A percentile compares a stretch with the other conserved stretches of the same genome.
phyloP scores from a whole-genome alignment of 2,113 vertebrate genomes.

The Pelvicachromis taeniatus region DNA sequence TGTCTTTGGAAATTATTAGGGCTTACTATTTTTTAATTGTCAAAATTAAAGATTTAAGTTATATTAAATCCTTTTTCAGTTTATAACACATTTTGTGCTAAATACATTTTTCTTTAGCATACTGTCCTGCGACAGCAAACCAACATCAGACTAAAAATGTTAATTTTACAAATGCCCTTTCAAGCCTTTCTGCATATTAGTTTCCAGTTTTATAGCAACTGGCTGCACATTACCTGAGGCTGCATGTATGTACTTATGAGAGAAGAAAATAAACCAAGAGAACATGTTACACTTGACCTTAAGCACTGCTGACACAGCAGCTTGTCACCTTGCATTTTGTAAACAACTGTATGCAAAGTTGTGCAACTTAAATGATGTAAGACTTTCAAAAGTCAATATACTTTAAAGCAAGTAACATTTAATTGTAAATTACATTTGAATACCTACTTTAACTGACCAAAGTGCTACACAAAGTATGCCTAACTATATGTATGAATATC shows the following conservation, averaged over 20 bases:
- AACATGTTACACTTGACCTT: not conserved
- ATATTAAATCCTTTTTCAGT: not conserved
- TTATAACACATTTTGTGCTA: not conserved
- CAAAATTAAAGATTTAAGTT: not conserved
- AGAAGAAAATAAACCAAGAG: not conserved
- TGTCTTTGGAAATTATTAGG: not conserved
- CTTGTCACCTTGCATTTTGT: slow-evolving; percentile 4
- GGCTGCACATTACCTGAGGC: slow-evolving; percentile 27
- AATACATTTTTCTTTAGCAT: not conserved
- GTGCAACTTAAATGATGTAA: not conserved
- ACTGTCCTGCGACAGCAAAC: not conserved
- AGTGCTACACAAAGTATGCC: not conserved
- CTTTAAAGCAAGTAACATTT: not conserved
- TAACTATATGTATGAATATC: not conserved
- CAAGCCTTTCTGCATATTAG: slow-evolving; percentile 16
- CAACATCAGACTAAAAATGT: not conserved
- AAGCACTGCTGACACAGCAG: slow-evolving; percentile 3
- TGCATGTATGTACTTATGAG: slow-evolving; percentile 18
- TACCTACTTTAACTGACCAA: not conserved
- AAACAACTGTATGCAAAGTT: not conserved
- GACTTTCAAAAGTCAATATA: not conserved
- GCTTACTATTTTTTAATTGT: not conserved
- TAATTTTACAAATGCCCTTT: slow-evolving; percentile 26
- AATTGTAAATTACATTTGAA: not conserved
- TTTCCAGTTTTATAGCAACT: not conserved